phyloP scores from a whole-genome alignment of 2,888 invertebrate species.

The Hemicrepidius hirtus region DNA sequence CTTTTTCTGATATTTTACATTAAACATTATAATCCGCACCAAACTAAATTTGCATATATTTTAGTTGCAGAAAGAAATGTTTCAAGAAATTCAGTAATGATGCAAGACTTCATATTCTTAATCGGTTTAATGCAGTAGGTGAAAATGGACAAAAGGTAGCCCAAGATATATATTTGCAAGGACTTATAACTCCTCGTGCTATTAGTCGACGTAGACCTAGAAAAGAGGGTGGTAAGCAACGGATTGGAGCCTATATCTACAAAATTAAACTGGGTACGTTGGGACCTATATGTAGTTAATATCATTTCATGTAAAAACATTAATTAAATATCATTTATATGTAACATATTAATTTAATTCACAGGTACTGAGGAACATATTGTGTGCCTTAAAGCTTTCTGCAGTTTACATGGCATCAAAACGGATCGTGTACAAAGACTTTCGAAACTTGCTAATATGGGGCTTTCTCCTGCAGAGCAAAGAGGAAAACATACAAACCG shows the following conservation, averaged over 20 bases:
- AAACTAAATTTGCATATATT: too few relatives aligned
- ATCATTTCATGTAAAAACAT: too few relatives aligned
- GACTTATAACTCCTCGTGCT: not conserved
- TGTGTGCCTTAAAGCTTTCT: not conserved
- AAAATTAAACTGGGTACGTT: too few relatives aligned
- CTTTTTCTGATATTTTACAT: too few relatives aligned
- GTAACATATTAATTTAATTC: too few relatives aligned
- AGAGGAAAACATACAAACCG: not conserved
- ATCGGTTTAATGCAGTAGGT: not conserved
- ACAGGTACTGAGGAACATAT: not conserved
- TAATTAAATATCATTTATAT: too few relatives aligned
- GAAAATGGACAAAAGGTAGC: not conserved
- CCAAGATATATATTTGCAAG: not conserved
- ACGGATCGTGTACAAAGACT: not conserved
- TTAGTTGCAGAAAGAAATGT: not conserved
- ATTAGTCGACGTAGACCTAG: not conserved
- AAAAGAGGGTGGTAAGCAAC: not conserved
- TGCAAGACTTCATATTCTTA: not conserved
- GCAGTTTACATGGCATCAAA: not conserved
- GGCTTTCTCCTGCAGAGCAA: not conserved
- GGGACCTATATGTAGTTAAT: too few relatives aligned
- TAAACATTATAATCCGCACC: too few relatives aligned
- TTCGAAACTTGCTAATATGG: not conserved
- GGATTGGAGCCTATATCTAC: not conserved
- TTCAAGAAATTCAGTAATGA: not conserved